Evolutionary conservation across 2,797 vertebrate genomes (phyloP).

Genomic region (Myioborus miniatus): DNA sequence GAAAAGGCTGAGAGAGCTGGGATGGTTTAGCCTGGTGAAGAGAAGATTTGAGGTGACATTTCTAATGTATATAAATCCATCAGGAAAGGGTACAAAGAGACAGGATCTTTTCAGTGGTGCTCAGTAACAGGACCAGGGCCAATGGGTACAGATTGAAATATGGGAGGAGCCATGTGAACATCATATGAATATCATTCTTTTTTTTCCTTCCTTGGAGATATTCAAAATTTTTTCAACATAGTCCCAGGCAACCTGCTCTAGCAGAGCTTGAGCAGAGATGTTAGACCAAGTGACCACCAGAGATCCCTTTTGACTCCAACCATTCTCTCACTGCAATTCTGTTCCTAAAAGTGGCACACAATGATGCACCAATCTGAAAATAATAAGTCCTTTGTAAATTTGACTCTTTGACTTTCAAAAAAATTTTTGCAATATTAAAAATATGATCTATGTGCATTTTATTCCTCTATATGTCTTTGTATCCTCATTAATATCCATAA

Average conservation of each 20-base stretch:
- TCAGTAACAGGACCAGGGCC: background rate
- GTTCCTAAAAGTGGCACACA: background rate
- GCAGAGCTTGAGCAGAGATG: background rate
- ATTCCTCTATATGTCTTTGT: background rate
- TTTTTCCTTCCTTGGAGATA: background rate
- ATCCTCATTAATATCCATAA: background rate
- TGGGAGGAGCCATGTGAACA: background rate
- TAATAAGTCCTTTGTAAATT: background rate
- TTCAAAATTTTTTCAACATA: background rate
- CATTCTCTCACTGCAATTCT: background rate
- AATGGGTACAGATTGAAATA: background rate
- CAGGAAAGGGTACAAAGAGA: background rate
- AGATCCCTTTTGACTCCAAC: background rate
- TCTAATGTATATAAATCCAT: background rate
- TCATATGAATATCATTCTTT: background rate
- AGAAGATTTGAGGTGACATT: background rate
- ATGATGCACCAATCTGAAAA: background rate
- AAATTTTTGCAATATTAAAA: background rate
- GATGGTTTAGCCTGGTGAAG: background rate
- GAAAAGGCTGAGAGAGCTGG: background rate
- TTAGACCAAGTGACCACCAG: background rate
- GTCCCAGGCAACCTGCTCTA: background rate
- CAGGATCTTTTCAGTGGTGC: background rate
- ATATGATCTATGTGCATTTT: background rate
- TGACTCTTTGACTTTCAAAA: background rate